phyloP scores from a whole-genome alignment of 2,113 vertebrate species.

The Epinephelus lanceolatus region DNA sequence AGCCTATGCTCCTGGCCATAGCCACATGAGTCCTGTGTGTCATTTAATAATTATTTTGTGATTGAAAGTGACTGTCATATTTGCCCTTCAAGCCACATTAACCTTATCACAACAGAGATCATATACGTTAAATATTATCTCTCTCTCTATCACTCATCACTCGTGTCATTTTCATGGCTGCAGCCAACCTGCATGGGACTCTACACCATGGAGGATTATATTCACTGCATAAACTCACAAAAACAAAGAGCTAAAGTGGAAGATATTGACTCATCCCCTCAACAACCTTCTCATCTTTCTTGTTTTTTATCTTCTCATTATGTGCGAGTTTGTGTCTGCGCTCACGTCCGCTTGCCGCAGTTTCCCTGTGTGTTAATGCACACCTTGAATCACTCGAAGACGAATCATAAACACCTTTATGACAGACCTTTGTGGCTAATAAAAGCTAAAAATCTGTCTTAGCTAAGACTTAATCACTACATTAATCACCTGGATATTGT shows the following conservation, averaged over 20 bases:
- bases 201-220: background rate
- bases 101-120: background rate
- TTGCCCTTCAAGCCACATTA: constrained; percentile 25
- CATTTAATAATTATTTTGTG: constrained; percentile 22
- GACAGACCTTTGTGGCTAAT: constrained; percentile 38
- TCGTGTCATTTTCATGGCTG: background rate
- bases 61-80: background rate
- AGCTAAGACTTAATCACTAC: constrained; percentile 41
- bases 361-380: constrained; percentile 5
- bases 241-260: background rate
- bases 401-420: constrained; percentile 32
- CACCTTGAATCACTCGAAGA: constrained; percentile 20
- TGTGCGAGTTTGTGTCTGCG: constrained; percentile 3
- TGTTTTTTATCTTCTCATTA: constrained; percentile 17
- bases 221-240: background rate
- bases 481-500: constrained; percentile 55
- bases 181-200: background rate
- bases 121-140: background rate
- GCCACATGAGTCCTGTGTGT: background rate
- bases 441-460: constrained; percentile 34
- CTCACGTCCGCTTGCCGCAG: background rate
- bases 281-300: background rate
- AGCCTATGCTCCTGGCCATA: too few relatives aligned
- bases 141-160: constrained; percentile 11
- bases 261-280: background rate